Evolutionary conservation across 2,113 vertebrate genomes (phyloP).

Genomic region (Galeopterus variegatus): DNA sequence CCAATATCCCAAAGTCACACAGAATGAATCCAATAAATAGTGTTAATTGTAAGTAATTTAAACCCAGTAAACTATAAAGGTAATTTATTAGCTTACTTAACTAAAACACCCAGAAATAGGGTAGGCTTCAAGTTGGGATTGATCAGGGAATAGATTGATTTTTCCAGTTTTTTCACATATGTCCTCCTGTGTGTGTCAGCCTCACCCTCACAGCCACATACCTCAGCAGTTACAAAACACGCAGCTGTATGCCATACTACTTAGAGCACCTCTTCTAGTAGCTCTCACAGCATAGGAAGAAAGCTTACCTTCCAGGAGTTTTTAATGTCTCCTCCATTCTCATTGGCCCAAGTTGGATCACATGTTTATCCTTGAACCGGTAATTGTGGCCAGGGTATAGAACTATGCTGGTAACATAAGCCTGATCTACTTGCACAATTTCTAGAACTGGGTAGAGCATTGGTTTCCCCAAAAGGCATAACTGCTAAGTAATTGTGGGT

Average conservation of each 20-base stretch:
- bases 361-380: background rate
- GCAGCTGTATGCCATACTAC: background rate
- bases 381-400: background rate
- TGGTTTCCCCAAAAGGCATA: background rate
- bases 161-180: background rate
- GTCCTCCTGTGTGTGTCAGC: background rate
- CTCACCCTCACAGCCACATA: background rate
- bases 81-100: background rate
- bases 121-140: background rate
- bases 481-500: background rate
- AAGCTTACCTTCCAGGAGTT: background rate
- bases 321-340: background rate
- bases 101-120: background rate
- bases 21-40: constrained; percentile 11
- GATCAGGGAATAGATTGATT: background rate
- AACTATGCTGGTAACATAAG: background rate
- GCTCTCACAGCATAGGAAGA: background rate
- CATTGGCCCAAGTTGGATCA: background rate
- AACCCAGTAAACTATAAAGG: background rate
- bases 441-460: background rate
- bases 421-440: background rate
- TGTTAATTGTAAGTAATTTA: background rate
- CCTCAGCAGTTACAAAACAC: background rate
- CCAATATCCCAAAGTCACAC: background rate
- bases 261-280: background rate